A percentile compares a stretch with the other conserved stretches of the same genome.
Evolutionary conservation across 2,113 vertebrate species (phyloP).

Genomic region (Anhinga rufa): DNA sequence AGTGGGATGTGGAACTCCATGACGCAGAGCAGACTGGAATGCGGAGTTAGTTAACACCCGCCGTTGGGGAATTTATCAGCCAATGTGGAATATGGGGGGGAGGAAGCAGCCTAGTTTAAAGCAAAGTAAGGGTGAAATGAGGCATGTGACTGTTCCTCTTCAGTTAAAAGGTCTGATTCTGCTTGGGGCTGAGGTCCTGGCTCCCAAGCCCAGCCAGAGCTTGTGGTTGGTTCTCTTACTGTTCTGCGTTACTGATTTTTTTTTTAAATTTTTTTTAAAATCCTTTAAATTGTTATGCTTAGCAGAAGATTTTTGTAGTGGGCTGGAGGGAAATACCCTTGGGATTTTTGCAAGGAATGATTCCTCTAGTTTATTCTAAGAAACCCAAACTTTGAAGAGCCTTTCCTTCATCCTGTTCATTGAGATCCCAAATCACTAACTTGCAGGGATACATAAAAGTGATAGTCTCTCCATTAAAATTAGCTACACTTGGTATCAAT

Average conservation of each 20-base stretch:
- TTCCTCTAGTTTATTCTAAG: background rate
- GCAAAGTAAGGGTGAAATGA: slow-evolving; percentile 55
- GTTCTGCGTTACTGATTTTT: background rate
- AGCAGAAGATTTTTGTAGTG: background rate
- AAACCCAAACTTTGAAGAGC: background rate
- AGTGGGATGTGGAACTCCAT: slow-evolving; percentile 67
- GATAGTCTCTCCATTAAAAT: background rate
- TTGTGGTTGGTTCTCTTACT: background rate
- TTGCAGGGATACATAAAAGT: background rate
- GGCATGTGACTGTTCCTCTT: slow-evolving; percentile 53
- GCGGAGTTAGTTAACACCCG: slow-evolving; percentile 67
- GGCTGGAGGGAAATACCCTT: background rate
- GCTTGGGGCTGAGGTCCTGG: background rate
- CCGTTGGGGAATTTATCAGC: slow-evolving; percentile 63
- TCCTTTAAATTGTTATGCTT: background rate
- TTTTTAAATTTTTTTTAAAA: background rate
- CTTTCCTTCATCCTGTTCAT: background rate
- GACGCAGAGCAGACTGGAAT: slow-evolving; percentile 71
- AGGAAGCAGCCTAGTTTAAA: slow-evolving; percentile 39
- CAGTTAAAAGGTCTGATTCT: slow-evolving; percentile 39
- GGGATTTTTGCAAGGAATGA: background rate
- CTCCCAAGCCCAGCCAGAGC: background rate
- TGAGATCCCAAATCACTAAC: background rate
- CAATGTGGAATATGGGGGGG: slow-evolving; percentile 47
- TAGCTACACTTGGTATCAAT: background rate